Evolutionary conservation across 2,113 vertebrate species (phyloP).

Genomic region (Oenanthe oenanthe): DNA sequence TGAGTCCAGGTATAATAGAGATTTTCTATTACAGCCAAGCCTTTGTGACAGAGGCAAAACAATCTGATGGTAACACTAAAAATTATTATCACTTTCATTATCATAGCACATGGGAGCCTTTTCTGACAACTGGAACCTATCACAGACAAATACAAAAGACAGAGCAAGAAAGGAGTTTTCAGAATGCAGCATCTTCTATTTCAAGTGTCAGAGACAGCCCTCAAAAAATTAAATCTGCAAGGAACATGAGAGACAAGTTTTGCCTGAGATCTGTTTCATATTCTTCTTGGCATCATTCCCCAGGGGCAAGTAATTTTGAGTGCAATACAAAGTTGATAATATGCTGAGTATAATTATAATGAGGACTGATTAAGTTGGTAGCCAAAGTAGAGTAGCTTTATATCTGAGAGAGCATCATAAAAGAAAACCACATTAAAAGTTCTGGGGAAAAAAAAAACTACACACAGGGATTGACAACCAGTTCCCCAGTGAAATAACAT

Average conservation of each 20-base stretch:
- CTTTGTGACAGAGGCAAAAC: conserved; percentile 24
- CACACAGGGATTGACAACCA: conserved; percentile 28
- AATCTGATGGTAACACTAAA: conserved; percentile 2
- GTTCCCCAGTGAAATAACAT: conserved; percentile 57
- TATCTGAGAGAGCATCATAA: conserved; percentile 53
- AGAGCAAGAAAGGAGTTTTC: neutral
- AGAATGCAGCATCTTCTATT: conserved; percentile 11
- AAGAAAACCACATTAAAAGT: conserved; percentile 55
- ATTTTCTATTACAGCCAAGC: neutral
- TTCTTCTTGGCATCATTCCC: conserved; percentile 43
- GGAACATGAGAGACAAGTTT: conserved; percentile 23
- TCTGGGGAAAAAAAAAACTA: neutral
- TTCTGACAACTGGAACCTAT: neutral
- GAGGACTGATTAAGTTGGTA: conserved; percentile 64
- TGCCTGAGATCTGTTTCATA: conserved; percentile 36
- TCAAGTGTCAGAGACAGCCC: conserved; percentile 21
- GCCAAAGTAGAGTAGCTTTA: conserved; percentile 46
- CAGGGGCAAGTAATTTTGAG: conserved; percentile 57
- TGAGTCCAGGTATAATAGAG: neutral
- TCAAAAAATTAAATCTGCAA: conserved; percentile 39
- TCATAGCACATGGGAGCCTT: neutral
- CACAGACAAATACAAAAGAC: neutral
- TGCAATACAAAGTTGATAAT: conserved; percentile 54
- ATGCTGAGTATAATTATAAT: conserved; percentile 59
- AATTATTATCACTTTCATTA: conserved; percentile 31